Evolutionary conservation across 37 sponge, comb jelly and placozoan genomes (phyloP).

Genomic region (Aphrocallistes beatrix): DNA sequence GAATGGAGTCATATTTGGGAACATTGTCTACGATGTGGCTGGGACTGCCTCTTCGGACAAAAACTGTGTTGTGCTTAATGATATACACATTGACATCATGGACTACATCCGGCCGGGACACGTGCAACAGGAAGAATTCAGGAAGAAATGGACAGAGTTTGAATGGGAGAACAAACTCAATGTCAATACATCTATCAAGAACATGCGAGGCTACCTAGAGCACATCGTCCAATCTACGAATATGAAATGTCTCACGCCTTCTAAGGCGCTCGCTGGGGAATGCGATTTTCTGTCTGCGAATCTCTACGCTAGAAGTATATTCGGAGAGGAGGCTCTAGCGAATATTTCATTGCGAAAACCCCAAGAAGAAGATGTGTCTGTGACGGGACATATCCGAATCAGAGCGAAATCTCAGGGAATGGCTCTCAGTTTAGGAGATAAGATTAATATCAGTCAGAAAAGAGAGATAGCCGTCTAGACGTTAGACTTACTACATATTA

Average conservation of each 20-base stretch:
- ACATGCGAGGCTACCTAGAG: conserved; percentile 59
- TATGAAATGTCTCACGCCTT: conserved; percentile 93
- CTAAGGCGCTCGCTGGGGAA: conserved; percentile 86
- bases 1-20: conserved; percentile 98
- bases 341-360: conserved; percentile 84
- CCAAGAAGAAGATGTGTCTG: conserved; percentile 24
- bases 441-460: conserved; percentile 90
- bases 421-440: conserved; percentile 97
- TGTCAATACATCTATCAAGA: conserved; percentile 77
- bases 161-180: conserved; percentile 99
- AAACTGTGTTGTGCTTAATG: conserved; percentile 94
- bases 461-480: conserved; percentile 4
- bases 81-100: conserved; percentile 99
- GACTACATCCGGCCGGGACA: conserved; percentile 93
- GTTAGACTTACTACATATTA: not conserved
- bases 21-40: conserved; percentile 96
- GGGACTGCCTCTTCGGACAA: conserved; percentile 70
- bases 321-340: conserved; percentile 98
- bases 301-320: conserved; percentile 86
- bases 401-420: conserved; percentile 98
- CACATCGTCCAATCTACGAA: conserved; percentile 80
- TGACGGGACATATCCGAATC: conserved; percentile 89
- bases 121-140: conserved; percentile 85
- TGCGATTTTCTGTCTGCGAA: conserved; percentile 97
- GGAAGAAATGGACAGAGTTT: conserved; percentile 99